Base-by-base conservation (phyloP, 2,113 vertebrate genomes). In the Lampris megalopsis region DNA sequence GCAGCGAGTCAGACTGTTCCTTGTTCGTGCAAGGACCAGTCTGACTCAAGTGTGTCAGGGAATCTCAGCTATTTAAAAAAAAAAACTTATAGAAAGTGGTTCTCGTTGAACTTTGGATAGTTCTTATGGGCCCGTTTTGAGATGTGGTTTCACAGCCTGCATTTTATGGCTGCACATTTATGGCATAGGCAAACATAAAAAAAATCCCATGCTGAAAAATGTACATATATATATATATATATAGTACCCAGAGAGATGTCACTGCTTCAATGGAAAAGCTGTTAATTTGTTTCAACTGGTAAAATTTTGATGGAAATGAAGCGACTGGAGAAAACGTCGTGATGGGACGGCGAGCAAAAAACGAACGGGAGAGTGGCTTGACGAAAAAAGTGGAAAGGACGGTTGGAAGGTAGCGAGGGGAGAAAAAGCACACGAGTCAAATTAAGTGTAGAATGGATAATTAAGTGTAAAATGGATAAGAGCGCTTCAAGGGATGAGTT, bases 1-100 rank as follows among this genome's bases (percentile, higher is more conserved):
- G 63, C 50, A 41, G 11, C 1, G 36, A 72, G 72, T 88, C 84
- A 68, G 42, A 78, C 5, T 80, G 73, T 83, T 81, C 77, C 11
- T 79, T 62, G 63, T 71, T 57, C 11, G 47, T 68, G n/a, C 24
- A 24, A 24, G 24, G 24, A 24, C 24, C 24, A 24, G 24, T 24
- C 24, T 24, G 24, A 24, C 24, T 24, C 24, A 24, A 24, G 24
- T 9, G 42, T 6, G 68, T 73, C 60, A 42, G 70, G 24, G 24
- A 24, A 24, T 24, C 24, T 24, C 24, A 24, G 52, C 35, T 40
- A 38, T 62, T 13, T 53, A 61, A 24, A 24, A 24, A 24, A 24
- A 24, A 24, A 41, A 43, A 36, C 42, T 11, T 11, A 0, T 24
- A 24, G 24, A 60, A 72, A 71, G 9, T 0, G 5, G 10, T 52